Percentiles rank a stretch among this genome's conserved stretches.
Evolutionary conservation across 2,888 invertebrate species (phyloP).

Genomic region (Diaphora mendica): DNA sequence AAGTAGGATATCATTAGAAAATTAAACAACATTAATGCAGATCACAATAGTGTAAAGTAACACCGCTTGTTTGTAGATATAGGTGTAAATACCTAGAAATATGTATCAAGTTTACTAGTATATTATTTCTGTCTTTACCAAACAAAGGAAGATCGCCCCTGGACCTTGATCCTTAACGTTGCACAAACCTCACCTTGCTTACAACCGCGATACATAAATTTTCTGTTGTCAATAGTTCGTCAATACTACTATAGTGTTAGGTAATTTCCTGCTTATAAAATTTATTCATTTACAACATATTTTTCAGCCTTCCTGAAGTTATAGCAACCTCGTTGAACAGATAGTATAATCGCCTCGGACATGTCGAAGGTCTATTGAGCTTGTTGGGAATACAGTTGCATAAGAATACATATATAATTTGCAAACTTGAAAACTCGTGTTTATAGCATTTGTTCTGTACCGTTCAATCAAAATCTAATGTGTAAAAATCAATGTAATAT

Average conservation of each 20-base stretch:
- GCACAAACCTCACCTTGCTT: constrained; percentile 14
- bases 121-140: not conserved
- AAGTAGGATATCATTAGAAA: too few species aligned
- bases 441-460: not conserved
- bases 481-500: not conserved
- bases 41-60: not conserved
- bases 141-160: constrained; percentile 16
- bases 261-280: not conserved
- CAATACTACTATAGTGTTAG: constrained; percentile 9
- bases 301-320: not conserved
- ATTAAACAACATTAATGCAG: not conserved
- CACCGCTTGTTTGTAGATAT: not conserved
- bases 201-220: constrained; percentile 19
- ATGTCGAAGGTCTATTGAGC: not conserved
- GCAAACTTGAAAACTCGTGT: not conserved
- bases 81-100: not conserved
- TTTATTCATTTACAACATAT: constrained; percentile 7
- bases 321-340: not conserved
- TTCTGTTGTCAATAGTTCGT: constrained; percentile 10
- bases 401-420: not conserved
- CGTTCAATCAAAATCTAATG: not conserved
- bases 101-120: not conserved
- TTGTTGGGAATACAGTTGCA: not conserved
- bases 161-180: constrained; percentile 20
- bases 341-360: not conserved